Evolutionary conservation across 1,140 invertebrate genomes (phyloP), one percentile per base, ranked within the genome.

Genomic region (Gonatopus flavifemur): DNA sequence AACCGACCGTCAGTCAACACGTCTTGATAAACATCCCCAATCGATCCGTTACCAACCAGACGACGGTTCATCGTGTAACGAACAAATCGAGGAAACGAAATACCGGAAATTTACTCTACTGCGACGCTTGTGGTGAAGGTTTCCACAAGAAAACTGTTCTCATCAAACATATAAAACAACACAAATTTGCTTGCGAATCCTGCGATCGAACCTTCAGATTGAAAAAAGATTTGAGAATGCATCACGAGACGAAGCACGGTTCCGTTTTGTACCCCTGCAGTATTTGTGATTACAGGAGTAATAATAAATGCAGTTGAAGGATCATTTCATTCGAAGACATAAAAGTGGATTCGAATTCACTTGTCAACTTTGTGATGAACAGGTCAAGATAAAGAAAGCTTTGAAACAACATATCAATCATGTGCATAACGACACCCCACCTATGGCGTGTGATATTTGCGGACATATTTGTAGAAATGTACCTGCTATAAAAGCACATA

Each of bases 71-170:
- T n/a, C n/a, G n/a, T n/a, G n/a, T n/a, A n/a, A n/a, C n/a, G n/a
- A n/a, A n/a, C n/a, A n/a, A n/a, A n/a, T n/a, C n/a, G n/a, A n/a
- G n/a, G n/a, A n/a, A n/a, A n/a, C n/a, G n/a, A n/a, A n/a, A n/a
- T n/a, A n/a, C n/a, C n/a, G n/a, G n/a, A n/a, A n/a, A n/a, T n/a
- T n/a, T n/a, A n/a, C n/a, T n/a, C n/a, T n/a, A 64, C 8, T 62
- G 59, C 47, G 57, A 57, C 3, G 48, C 53, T 5, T 64, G 62
- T 31, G 28, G 22, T 4, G 45, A 52, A 3, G 56, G 74, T 8
- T 86, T 84, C 47, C 79, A 72, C 0, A 78, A 75, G 7, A 64
- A 77, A 28, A 72, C 70, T 24, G 76, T 75, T 40, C 46, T 81
- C 10, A 64, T 57, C 0, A 70, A 76, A n/a, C 80, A 81, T 44